Conservation (phyloP, 2,888 invertebrate genomes). For the Thecophora atra region DNA sequence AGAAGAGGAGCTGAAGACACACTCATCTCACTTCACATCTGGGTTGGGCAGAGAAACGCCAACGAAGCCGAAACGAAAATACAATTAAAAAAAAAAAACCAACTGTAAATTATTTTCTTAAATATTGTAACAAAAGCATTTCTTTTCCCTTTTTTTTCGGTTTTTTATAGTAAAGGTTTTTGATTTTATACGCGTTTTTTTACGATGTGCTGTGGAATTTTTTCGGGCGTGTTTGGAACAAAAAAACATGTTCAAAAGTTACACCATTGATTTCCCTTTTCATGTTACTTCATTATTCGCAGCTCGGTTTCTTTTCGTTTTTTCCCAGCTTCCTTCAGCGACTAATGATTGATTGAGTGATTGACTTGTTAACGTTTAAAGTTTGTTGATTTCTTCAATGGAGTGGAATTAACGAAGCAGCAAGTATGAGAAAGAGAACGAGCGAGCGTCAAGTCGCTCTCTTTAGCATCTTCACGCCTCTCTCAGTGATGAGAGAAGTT, state of each 20-base stretch:
- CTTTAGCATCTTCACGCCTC: too few species aligned
- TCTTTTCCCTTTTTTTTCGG: too few species aligned
- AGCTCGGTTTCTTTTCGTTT: background rate
- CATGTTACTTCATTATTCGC: background rate
- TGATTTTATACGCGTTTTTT: constrained; percentile 6
- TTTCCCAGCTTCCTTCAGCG: background rate
- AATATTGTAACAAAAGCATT: too few species aligned
- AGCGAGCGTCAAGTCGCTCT: too few species aligned
- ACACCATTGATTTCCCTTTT: background rate
- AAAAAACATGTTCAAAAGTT: too few species aligned
- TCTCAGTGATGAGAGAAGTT: too few species aligned
- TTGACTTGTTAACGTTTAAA: too few species aligned
- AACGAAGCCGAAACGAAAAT: background rate
- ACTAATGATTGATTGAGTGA: too few species aligned
- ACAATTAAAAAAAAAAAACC: background rate
- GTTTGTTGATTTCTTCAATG: too few species aligned
- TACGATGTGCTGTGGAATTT: background rate
- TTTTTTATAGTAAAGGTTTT: background rate
- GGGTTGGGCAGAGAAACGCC: background rate
- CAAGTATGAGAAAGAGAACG: too few species aligned
- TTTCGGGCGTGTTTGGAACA: background rate
- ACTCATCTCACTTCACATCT: background rate
- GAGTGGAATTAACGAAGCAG: too few species aligned
- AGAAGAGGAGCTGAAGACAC: background rate
- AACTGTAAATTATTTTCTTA: background rate